These are phyloP conservation scores for Tachysurus vachellii DNA, from an alignment of 2,113 vertebrate species.

Conservation along the genomic window DNA sequence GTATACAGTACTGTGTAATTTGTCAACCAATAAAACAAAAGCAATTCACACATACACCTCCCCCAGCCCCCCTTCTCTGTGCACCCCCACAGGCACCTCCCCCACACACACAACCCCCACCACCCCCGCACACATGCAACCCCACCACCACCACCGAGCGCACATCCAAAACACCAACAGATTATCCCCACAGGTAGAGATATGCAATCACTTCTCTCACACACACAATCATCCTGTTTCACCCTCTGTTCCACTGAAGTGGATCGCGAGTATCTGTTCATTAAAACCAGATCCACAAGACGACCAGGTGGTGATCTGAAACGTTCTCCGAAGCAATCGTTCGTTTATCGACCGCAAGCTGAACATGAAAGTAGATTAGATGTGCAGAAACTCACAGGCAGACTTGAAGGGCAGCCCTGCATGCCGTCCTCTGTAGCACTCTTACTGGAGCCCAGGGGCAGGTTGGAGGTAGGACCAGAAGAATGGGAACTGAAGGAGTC, in stretches of 20 bases:
- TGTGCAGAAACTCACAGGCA: slow-evolving; percentile 83
- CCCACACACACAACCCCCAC: neutral
- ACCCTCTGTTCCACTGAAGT: neutral
- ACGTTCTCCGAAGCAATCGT: neutral
- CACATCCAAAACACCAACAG: neutral
- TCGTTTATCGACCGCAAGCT: neutral
- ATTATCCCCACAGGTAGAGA: neutral
- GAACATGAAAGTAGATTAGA: neutral
- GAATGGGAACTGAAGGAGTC: slow-evolving; percentile 97
- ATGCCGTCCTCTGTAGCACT: slow-evolving; percentile 90
- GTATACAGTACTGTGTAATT: slow-evolving; percentile 62
- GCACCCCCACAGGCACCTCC: slow-evolving; percentile 11
- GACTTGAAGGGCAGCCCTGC: slow-evolving; percentile 94
- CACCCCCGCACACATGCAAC: neutral
- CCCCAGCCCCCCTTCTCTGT: neutral
- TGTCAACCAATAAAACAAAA: slow-evolving; percentile 68
- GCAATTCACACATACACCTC: slow-evolving; percentile 28
- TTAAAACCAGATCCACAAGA: neutral
- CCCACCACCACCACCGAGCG: too few relatives aligned
- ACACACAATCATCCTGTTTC: neutral
- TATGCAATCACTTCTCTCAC: neutral
- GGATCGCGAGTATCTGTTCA: neutral
- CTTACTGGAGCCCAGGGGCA: slow-evolving; percentile 92
- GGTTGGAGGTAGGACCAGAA: slow-evolving; percentile 89
- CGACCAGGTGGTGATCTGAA: neutral